Percentiles rank a stretch among this genome's conserved stretches.
Conservation (phyloP, 2,888 invertebrate species). For the Zelleria hepariella region DNA sequence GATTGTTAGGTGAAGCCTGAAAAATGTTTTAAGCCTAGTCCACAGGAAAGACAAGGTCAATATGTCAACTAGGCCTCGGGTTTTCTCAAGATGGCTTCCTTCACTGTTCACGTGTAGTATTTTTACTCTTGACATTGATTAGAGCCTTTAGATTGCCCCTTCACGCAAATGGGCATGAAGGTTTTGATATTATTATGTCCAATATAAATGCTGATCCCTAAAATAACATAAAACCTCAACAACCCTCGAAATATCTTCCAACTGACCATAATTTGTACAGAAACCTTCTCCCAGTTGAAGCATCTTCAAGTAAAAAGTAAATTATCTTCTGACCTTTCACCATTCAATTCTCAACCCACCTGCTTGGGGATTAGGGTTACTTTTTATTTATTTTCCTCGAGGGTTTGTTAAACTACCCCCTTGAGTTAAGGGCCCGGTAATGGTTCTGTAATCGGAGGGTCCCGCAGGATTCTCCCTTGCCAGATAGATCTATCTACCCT, state of each 20-base stretch:
- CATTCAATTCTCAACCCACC: neutral
- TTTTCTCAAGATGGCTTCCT: no score
- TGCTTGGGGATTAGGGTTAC: neutral
- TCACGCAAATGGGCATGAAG: no score
- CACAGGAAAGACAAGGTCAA: no score
- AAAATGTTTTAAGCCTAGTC: no score
- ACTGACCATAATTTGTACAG: slow-evolving; percentile 1
- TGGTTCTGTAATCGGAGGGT: slow-evolving; percentile 12
- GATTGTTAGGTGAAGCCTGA: no score
- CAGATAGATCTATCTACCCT: neutral
- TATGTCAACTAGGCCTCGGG: no score
- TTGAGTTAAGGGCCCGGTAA: neutral
- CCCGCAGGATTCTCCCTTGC: slow-evolving; percentile 17
- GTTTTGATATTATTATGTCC: no score
- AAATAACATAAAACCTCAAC: neutral
- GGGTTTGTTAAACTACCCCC: neutral
- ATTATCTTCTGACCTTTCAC: neutral
- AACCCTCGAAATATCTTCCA: neutral
- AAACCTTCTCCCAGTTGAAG: neutral
- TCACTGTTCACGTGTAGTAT: no score
- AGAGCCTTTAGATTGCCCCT: no score
- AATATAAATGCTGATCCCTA: neutral
- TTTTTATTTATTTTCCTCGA: neutral
- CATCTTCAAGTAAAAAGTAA: neutral
- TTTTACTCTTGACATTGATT: no score